Evolutionary conservation across 2,797 vertebrate genomes (phyloP).

Genomic region (Falco concolor): DNA sequence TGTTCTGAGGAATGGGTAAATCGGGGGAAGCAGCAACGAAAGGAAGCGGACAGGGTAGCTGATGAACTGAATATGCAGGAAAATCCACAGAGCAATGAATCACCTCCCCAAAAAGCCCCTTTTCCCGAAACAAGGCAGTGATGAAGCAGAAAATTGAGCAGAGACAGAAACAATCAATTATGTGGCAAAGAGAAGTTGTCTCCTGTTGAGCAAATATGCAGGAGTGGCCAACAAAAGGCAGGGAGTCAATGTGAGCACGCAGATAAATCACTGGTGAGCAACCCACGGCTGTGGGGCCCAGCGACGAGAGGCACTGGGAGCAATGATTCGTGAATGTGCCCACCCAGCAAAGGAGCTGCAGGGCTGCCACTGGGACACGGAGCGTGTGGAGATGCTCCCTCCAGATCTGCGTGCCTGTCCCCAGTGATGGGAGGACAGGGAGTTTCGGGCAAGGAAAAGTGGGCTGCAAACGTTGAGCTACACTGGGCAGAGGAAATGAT

Average conservation of each 20-base stretch:
- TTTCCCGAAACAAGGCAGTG: not conserved
- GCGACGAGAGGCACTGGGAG: not conserved
- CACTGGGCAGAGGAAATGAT: not conserved
- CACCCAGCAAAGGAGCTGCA: not conserved
- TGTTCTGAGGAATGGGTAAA: not conserved
- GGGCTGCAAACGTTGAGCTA: not conserved
- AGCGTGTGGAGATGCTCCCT: not conserved
- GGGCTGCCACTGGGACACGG: not conserved
- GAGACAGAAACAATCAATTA: not conserved
- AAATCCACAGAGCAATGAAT: slow-evolving; percentile 31
- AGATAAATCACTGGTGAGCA: not conserved
- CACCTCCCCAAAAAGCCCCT: not conserved
- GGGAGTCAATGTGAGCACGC: not conserved
- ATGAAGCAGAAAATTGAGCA: not conserved
- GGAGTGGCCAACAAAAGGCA: not conserved
- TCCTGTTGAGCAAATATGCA: not conserved
- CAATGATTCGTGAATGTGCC: accelerated
- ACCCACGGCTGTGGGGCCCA: accelerated
- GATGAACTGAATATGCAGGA: not conserved
- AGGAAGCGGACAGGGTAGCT: not conserved
- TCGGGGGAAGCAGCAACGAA: not conserved
- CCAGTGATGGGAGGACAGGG: not conserved
- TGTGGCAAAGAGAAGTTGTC: not conserved
- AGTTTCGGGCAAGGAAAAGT: not conserved
- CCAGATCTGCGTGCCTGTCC: not conserved